These are phyloP conservation scores for Triplophysa siluroides DNA, from an alignment of 2,113 vertebrate species.

Conservation along the genomic window DNA sequence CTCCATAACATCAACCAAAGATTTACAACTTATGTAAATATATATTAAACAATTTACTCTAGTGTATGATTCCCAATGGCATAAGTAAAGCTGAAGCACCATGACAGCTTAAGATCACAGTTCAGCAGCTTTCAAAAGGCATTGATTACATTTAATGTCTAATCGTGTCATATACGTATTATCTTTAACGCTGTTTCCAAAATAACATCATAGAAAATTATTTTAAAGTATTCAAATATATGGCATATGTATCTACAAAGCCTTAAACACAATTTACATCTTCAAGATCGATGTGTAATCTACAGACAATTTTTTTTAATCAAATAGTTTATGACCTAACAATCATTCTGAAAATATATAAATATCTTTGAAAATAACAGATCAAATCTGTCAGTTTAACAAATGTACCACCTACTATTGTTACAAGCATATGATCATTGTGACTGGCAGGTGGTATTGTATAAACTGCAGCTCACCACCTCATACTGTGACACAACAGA, in stretches of 20 bases:
- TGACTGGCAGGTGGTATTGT: constrained; percentile 14
- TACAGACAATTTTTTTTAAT: background rate
- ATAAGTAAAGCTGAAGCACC: constrained; percentile 41
- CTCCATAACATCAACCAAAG: constrained; percentile 5
- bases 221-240: constrained; percentile 13
- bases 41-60: constrained; percentile 30
- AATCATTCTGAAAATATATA: background rate
- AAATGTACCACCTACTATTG: background rate
- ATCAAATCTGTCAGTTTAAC: background rate
- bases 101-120: background rate
- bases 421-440: background rate
- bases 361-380: background rate
- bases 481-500: constrained; percentile 11
- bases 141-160: background rate
- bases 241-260: constrained; percentile 27
- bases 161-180: constrained; percentile 1
- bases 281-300: constrained; percentile 12
- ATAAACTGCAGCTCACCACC: background rate
- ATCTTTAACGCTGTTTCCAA: background rate
- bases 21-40: constrained; percentile 16
- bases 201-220: background rate
- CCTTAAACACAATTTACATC: constrained; percentile 49
- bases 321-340: background rate
- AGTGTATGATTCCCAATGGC: constrained; percentile 34
- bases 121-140: constrained; percentile 35